Evolutionary conservation across 1,140 invertebrate species (phyloP).

Genomic region (Diprion similis): DNA sequence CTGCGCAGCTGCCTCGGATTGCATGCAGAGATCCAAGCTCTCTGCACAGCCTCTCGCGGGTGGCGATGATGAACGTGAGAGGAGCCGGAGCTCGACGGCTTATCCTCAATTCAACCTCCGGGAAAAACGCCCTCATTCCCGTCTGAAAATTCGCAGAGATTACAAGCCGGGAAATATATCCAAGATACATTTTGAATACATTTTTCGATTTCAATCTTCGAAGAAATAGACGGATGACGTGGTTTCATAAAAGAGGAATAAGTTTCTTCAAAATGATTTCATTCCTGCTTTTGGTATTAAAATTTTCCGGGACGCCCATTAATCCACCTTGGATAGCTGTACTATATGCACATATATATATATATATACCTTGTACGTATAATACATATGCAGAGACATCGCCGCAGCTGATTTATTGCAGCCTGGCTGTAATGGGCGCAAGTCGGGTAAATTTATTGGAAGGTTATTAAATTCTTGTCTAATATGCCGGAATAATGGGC

Average conservation of each 20-base stretch:
- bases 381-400: too few relatives aligned
- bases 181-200: too few relatives aligned
- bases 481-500: slow-evolving; percentile 44
- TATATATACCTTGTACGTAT: too few relatives aligned
- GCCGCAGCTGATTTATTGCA: not conserved
- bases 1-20: not conserved
- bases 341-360: too few relatives aligned
- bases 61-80: slow-evolving; percentile 47
- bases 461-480: slow-evolving; percentile 52
- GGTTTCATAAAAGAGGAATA: too few relatives aligned
- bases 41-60: slow-evolving; percentile 65
- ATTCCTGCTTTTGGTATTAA: too few relatives aligned
- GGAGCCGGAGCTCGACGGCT: slow-evolving; percentile 2
- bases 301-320: too few relatives aligned
- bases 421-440: slow-evolving; percentile 1
- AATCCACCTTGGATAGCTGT: too few relatives aligned
- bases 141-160: not conserved
- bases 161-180: too few relatives aligned
- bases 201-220: too few relatives aligned
- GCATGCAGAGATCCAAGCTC: slow-evolving; percentile 39
- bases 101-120: slow-evolving; percentile 9
- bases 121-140: slow-evolving; percentile 3
- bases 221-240: too few relatives aligned
- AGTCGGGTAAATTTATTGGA: slow-evolving; percentile 43
- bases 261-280: too few relatives aligned